phyloP scores from a whole-genome alignment of 2,113 vertebrate genomes.

The Peromyscus polionotus region DNA sequence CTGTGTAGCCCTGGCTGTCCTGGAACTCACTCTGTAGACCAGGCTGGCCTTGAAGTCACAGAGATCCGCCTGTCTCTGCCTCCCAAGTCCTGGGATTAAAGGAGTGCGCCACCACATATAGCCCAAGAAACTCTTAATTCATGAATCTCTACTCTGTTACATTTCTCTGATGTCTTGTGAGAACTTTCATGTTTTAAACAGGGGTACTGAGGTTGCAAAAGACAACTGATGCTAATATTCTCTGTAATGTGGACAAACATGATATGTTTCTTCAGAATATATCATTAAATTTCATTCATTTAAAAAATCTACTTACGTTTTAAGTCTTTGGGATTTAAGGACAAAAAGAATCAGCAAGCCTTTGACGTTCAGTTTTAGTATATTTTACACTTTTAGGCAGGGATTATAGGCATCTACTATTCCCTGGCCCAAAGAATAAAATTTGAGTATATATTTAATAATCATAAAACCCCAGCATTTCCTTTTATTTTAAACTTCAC shows the following conservation, averaged over 20 bases:
- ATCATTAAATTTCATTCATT: not conserved
- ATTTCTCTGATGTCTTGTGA: not conserved
- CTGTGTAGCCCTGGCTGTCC: not conserved
- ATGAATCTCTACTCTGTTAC: not conserved
- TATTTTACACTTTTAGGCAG: not conserved
- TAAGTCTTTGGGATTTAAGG: not conserved
- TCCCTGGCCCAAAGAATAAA: slow-evolving; percentile 36
- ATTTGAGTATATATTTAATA: slow-evolving; percentile 30
- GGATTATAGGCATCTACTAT: not conserved
- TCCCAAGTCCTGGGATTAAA: not conserved
- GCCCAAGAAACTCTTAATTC: slow-evolving; percentile 21
- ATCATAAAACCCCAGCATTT: slow-evolving; percentile 10
- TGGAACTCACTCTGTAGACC: not conserved
- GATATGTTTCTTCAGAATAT: slow-evolving; percentile 27
- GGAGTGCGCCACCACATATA: not conserved
- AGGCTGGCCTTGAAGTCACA: not conserved
- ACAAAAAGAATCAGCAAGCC: slow-evolving; percentile 40
- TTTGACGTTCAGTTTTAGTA: not conserved
- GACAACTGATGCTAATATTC: not conserved
- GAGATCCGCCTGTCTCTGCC: not conserved
- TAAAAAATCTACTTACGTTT: slow-evolving; percentile 48
- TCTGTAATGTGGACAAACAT: slow-evolving; percentile 13
- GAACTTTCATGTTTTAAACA: slow-evolving; percentile 16
- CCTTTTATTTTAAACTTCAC: slow-evolving; percentile 55
- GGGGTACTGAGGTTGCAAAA: slow-evolving; percentile 24